These are phyloP conservation scores for Daktulosphaira vitifoliae DNA, from an alignment of 1,140 invertebrate genomes.

Conservation along the genomic window DNA sequence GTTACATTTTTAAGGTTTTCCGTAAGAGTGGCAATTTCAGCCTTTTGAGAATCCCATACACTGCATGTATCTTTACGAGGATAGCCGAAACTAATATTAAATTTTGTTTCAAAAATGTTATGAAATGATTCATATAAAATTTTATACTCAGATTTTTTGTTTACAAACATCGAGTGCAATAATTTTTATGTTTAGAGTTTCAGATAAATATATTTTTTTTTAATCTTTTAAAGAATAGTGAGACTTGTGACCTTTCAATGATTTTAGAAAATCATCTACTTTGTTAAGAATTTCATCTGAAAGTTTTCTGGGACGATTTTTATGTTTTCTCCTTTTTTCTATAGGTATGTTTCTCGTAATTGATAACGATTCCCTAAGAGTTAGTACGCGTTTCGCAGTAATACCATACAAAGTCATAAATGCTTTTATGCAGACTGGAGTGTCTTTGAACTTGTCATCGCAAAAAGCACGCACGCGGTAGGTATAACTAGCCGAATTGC, in stretches of 20 bases:
- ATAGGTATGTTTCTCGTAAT: not conserved
- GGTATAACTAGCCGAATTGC: not conserved
- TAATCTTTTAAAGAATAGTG: slow-evolving; percentile 35
- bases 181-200: slow-evolving; percentile 35
- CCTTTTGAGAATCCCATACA: slow-evolving; percentile 20
- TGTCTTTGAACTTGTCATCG: not conserved
- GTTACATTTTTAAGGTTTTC: slow-evolving; percentile 10
- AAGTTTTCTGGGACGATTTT: slow-evolving; percentile 31
- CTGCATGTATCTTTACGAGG: slow-evolving; percentile 33
- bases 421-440: not conserved
- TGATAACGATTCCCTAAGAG: not conserved
- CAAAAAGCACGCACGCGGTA: not conserved
- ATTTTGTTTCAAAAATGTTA: slow-evolving; percentile 27
- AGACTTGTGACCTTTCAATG: slow-evolving; percentile 32
- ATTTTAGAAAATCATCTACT: slow-evolving; percentile 12
- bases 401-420: not conserved
- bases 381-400: not conserved
- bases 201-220: slow-evolving; percentile 33
- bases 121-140: slow-evolving; percentile 34
- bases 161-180: slow-evolving; percentile 29
- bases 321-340: slow-evolving; percentile 31
- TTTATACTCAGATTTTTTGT: slow-evolving; percentile 11
- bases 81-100: slow-evolving; percentile 36
- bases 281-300: slow-evolving; percentile 4
- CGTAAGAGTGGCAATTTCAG: not conserved